Conservation (phyloP, 2,888 invertebrate genomes). For the Cantharis lateralis region DNA sequence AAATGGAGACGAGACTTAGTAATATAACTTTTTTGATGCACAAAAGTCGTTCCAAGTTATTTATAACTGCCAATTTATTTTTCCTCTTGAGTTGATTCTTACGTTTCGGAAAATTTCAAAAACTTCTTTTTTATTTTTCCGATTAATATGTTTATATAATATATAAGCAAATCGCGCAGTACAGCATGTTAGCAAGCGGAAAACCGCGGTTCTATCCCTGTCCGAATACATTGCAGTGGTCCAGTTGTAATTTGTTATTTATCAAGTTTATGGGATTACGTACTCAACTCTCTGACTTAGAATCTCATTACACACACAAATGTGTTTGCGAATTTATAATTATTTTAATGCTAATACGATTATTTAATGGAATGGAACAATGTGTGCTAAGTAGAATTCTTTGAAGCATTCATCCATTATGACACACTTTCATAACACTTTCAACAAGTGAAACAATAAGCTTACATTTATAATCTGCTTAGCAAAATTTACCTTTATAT, state of each 20-base stretch:
- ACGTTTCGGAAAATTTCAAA: neutral
- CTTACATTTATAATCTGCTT: neutral
- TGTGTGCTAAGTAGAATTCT: neutral
- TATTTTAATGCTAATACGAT: neutral
- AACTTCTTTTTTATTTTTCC: neutral
- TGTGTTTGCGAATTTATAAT: neutral
- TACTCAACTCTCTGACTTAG: no score
- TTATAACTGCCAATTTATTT: neutral
- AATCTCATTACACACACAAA: no score
- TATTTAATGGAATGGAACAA: neutral
- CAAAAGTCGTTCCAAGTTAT: neutral
- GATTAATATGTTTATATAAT: no score
- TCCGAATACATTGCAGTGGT: no score
- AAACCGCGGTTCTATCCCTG: no score
- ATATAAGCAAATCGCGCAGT: no score
- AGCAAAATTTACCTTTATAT: neutral
- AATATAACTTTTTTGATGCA: neutral
- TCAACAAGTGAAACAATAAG: neutral
- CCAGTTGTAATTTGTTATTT: no score
- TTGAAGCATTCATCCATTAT: neutral
- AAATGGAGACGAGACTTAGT: neutral
- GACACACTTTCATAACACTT: neutral
- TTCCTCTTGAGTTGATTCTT: neutral
- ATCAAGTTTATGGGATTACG: no score
- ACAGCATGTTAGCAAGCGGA: no score